These are phyloP conservation scores for Rhizoglyphus robini DNA, from an alignment of 1,140 invertebrate genomes.

Conservation along the genomic window DNA sequence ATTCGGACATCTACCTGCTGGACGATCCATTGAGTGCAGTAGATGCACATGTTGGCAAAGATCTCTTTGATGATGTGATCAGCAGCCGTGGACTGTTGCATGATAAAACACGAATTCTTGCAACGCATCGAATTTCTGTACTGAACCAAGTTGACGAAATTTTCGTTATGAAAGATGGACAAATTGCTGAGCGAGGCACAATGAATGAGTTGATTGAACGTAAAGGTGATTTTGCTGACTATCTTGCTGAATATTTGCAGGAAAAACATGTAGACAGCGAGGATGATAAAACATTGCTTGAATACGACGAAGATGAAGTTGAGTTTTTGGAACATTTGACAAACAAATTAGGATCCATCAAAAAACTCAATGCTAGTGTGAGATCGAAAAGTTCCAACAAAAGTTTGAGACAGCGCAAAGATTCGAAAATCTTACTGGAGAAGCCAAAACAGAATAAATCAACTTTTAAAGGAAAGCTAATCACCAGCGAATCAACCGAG, in stretches of 20 bases:
- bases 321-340: no score
- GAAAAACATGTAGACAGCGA: constrained; percentile 5
- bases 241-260: constrained; percentile 48
- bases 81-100: constrained; percentile 62
- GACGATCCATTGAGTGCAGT: constrained; percentile 52
- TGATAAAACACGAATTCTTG: constrained; percentile 41
- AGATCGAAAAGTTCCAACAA: no score
- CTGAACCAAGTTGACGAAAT: constrained; percentile 74
- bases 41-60: constrained; percentile 84
- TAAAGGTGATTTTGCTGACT: constrained; percentile 33
- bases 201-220: constrained; percentile 33
- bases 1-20: constrained; percentile 35
- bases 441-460: not conserved
- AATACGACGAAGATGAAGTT: no score
- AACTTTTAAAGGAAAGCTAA: constrained; percentile 37
- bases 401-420: not conserved
- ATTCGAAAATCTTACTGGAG: no score
- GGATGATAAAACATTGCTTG: no score
- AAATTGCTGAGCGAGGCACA: constrained; percentile 37
- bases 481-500: constrained; percentile 17
- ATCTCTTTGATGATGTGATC: constrained; percentile 82
- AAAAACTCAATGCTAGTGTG: no score
- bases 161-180: constrained; percentile 61
- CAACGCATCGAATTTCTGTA: constrained; percentile 38
- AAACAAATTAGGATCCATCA: no score